These are phyloP conservation scores for Adelognathus sp. DNA, from an alignment of 2,888 invertebrate species.

Conservation along the genomic window DNA sequence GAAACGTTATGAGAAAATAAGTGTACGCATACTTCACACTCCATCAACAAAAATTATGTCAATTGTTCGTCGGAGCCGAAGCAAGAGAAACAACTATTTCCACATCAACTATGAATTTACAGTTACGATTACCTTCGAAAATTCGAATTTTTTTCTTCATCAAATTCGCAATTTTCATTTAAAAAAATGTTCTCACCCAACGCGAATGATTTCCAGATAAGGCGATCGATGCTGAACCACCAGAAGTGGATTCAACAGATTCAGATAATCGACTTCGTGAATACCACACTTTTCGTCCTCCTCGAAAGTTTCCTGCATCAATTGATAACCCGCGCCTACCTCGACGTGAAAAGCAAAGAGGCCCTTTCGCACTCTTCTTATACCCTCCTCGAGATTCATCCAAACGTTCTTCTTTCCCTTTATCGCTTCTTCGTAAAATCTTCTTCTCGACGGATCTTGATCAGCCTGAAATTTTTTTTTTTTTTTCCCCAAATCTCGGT, in stretches of 20 bases:
- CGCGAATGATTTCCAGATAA: constrained; percentile 79
- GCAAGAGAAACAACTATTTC: too few relatives aligned
- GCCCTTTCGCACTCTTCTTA: constrained; percentile 83
- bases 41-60: too few relatives aligned
- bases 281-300: constrained; percentile 89
- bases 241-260: constrained; percentile 73
- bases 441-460: constrained; percentile 85
- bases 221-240: constrained; percentile 75
- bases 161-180: too few relatives aligned
- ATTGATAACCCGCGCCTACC: constrained; percentile 85
- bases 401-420: constrained; percentile 84
- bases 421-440: constrained; percentile 86
- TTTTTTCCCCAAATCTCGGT: too few relatives aligned
- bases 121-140: too few relatives aligned
- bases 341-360: constrained; percentile 88
- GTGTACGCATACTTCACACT: too few relatives aligned
- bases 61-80: too few relatives aligned
- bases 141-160: too few relatives aligned
- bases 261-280: constrained; percentile 84
- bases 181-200: constrained; percentile 66
- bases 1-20: too few relatives aligned
- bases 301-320: constrained; percentile 86
- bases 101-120: too few relatives aligned
- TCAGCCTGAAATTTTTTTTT: constrained; percentile 84
- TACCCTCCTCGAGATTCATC: constrained; percentile 85